These are phyloP conservation scores for Chrysina gloriosa DNA, from an alignment of 2,888 invertebrate species.

Conservation along the genomic window DNA sequence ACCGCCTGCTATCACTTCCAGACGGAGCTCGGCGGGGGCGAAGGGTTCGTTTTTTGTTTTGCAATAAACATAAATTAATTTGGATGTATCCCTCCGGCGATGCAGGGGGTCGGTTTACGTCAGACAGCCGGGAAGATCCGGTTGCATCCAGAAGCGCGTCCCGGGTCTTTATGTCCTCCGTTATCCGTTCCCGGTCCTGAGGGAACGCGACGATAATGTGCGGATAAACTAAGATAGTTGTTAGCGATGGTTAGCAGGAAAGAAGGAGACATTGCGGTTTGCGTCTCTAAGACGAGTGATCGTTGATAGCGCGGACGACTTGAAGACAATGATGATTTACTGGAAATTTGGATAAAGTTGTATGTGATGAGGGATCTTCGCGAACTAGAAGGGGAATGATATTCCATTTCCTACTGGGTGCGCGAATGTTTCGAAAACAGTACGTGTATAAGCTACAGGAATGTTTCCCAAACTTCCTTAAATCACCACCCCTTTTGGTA, in stretches of 20 bases:
- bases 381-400: no score
- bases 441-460: no score
- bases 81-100: constrained; percentile 53
- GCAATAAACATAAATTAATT: constrained; percentile 62
- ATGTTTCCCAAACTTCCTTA: no score
- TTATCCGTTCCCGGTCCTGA: constrained; percentile 47
- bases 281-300: no score
- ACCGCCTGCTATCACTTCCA: constrained; percentile 36
- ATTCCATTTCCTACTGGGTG: no score
- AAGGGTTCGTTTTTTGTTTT: constrained; percentile 57
- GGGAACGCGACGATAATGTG: constrained; percentile 50
- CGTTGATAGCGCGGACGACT: no score
- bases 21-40: constrained; percentile 19
- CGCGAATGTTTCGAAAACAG: no score
- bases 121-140: constrained; percentile 48
- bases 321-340: no score
- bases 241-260: not conserved
- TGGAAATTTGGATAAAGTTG: no score
- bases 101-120: constrained; percentile 53
- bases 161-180: constrained; percentile 50
- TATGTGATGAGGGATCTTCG: no score
- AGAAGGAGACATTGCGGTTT: not conserved
- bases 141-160: constrained; percentile 52
- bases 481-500: no score
- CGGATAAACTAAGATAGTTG: constrained; percentile 51